Base-by-base conservation (phyloP, 2,888 invertebrate genomes). In the Incurvaria masculella region DNA sequence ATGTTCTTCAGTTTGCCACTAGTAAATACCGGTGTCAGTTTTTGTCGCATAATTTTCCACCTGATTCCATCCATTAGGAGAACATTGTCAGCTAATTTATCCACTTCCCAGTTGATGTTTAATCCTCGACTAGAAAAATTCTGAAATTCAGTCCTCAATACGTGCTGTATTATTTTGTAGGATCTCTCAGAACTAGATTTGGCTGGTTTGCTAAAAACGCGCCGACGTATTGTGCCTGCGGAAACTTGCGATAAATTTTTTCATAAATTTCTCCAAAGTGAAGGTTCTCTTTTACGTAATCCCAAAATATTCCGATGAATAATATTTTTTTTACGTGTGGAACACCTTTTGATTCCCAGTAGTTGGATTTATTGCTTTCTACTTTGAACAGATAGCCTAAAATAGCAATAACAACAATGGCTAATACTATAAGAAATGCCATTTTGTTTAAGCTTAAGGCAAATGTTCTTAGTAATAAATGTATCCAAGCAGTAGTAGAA, bases 1-100 rank as follows among this genome's bases (percentile, higher is more conserved):
- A 75, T 68, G 23, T 66, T 70, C 46, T 61, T 68, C n/a, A 74
- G 56, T 52, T 73, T 74, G 0, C 59, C 55, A 0, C 62, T 57
- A 0, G 71, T 70, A 50, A 75, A 74, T 0, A 68, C 56, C 0
- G 73, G 69, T 0, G 67, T 63, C 50, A 76, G 53, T 46, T 63
- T 70, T 27, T 70, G 69, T 14, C 72, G 57, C 11, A 71, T 57
- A 8, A 65, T 53, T 48, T 68, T 67, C 76, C 73, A 75, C 51
- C 62, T 61, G 10, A 61, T 61, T 2, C 70, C 61, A 18, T 63
- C 50, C 48, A 63, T 55, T 26, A 68, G 55, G 2, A 68, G 52
- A 2, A 69, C 50, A 42, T 65, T 69, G 43, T 69, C 61, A 1
- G 62, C 57, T 4, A 70, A 54, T 16, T 56, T 47, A 33, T 70